Base-by-base conservation (phyloP, 2,888 invertebrate species). In the Eupithecia inturbata region DNA sequence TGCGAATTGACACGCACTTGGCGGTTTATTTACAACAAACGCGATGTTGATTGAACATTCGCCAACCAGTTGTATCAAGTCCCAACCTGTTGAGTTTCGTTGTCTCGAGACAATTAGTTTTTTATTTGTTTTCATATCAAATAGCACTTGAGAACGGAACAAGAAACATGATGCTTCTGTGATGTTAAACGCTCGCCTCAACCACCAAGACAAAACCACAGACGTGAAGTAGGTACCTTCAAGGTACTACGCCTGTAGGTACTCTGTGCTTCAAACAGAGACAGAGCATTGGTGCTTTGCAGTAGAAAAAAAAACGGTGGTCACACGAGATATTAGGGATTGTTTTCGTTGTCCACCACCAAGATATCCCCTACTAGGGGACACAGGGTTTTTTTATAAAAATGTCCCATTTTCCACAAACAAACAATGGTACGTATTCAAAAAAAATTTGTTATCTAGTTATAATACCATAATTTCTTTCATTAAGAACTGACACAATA, bases 91-190 rank as follows among this genome's bases (percentile, higher is more conserved):
- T 68, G 74, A 64, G 36, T 71, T 64, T 66, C 63, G 69, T 49
- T 74, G 68, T 66, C 71, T 67, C 53, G 53, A 63, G 62, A 69
- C 68, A 74, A 75, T 75, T 72, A 70, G 72, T 53, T 53, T 53
- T 49, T 53, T 62, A 60, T 28, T 31, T 62, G 31, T 62, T 7
- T 31, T 19, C 31, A 62, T 62, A 62, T 62, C 31, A 62, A 31
- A 31, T 62, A 31, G 28, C 62, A 62, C 53, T 26, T 53, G 53
- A 53, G 53, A 53, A 26, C 53, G 12, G 53, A 53, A 10, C 53
- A 22, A 53, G 53, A 53, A 53, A 53, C 53, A 53, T 53, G 53
- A 53, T 53, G 53, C 53, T 53, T 53, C 12, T 22, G 53, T 53
- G 1, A 22, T 26, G 53, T 53, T n/a, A 49, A 49, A 22, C 4